phyloP scores from a whole-genome alignment of 1,140 invertebrate species.

The Lasioglossum albipes region DNA sequence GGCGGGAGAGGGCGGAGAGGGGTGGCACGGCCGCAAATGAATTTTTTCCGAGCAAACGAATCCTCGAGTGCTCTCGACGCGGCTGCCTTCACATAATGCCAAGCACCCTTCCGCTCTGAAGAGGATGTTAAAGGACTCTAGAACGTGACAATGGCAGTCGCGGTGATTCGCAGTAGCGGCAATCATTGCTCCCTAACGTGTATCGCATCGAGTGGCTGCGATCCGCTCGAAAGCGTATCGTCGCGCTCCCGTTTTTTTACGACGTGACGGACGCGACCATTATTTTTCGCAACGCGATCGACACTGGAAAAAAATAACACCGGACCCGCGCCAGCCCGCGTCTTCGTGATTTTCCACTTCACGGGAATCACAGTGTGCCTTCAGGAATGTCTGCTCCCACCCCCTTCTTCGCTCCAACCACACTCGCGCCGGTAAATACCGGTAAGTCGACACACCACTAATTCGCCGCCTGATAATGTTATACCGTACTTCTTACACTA shows the following conservation, averaged over 20 bases:
- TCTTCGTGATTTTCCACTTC: conserved; percentile 1
- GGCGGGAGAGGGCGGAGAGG: conserved; percentile 12
- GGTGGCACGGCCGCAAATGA: conserved; percentile 68
- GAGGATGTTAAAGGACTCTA: conserved; percentile 69
- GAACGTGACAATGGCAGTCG: conserved; percentile 70
- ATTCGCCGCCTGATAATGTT: too few relatives aligned
- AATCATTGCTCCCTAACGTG: conserved; percentile 57
- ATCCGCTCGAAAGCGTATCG: conserved; percentile 37
- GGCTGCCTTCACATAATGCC: conserved; percentile 70
- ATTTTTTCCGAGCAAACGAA: conserved; percentile 76
- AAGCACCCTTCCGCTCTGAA: conserved; percentile 65
- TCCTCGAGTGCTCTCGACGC: conserved; percentile 68
- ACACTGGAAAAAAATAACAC: neutral
- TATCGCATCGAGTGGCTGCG: conserved; percentile 38
- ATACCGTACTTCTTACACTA: too few relatives aligned
- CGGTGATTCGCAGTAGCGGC: conserved; percentile 63
- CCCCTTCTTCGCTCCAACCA: neutral
- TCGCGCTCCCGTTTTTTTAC: neutral
- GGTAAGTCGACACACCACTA: too few relatives aligned
- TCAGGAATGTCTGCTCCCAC: neutral
- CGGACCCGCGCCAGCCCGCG: too few relatives aligned
- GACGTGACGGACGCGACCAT: neutral
- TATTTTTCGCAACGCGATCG: neutral
- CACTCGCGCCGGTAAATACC: neutral
- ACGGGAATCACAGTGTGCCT: neutral